Evolutionary conservation across 2,888 invertebrate species (phyloP).

Genomic region (Cloeon dipterum): DNA sequence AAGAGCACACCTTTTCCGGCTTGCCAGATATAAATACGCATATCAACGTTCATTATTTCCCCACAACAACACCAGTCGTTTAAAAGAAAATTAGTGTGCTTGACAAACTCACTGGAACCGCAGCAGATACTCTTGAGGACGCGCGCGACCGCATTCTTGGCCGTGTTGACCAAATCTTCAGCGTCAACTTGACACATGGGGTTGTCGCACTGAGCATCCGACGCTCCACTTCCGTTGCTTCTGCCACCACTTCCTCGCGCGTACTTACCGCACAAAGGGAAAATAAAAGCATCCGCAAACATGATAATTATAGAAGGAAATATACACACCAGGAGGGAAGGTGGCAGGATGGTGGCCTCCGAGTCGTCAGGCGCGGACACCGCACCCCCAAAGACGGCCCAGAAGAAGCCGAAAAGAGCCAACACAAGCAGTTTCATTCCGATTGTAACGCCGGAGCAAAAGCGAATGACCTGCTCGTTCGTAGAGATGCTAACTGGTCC

Average conservation of each 20-base stretch:
- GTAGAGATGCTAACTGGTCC: no score
- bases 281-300: no score
- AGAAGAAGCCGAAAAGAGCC: background rate
- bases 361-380: background rate
- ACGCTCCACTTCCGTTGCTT: background rate
- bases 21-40: no score
- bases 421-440: no score
- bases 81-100: no score
- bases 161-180: slow-evolving; percentile 8
- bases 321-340: slow-evolving; percentile 1
- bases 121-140: slow-evolving; percentile 18
- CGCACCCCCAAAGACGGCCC: background rate
- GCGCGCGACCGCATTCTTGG: slow-evolving; percentile 16
- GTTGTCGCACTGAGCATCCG: background rate
- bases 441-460: no score
- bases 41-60: no score
- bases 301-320: no score
- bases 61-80: no score
- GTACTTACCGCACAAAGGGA: background rate
- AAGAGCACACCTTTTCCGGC: no score
- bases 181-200: slow-evolving; percentile 8
- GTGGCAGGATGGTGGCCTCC: background rate
- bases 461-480: no score
- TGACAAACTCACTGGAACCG: slow-evolving; percentile 4
- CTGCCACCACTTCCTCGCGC: background rate